phyloP scores from a whole-genome alignment of 1,140 invertebrate species.

The Heliconius hewitsoni region DNA sequence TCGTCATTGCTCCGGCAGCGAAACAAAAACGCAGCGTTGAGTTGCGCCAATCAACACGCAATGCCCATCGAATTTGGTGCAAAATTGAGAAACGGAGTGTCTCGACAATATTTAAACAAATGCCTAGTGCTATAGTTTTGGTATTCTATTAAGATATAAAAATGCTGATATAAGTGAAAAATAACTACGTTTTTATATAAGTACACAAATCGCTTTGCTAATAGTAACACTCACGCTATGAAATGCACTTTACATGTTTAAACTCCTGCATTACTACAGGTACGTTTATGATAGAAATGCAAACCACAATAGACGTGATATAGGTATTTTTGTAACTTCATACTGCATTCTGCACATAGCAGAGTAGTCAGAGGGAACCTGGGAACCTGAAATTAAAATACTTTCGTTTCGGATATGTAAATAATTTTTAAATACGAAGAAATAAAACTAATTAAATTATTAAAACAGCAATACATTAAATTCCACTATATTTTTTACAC shows the following conservation, averaged over 20 bases:
- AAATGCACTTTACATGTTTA: conserved; percentile 28
- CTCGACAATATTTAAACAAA: neutral
- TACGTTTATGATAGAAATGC: neutral
- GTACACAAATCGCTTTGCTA: conserved; percentile 8
- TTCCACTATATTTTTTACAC: too few relatives aligned
- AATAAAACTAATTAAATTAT: too few relatives aligned
- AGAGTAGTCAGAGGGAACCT: neutral
- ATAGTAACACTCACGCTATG: conserved; percentile 23
- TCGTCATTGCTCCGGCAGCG: too few relatives aligned
- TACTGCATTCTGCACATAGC: neutral
- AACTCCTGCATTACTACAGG: neutral
- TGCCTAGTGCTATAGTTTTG: neutral
- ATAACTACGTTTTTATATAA: neutral
- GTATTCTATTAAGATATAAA: too few relatives aligned
- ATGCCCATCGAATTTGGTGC: too few relatives aligned
- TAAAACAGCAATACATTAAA: too few relatives aligned
- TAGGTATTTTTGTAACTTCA: neutral
- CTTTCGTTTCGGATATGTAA: neutral
- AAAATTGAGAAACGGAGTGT: neutral
- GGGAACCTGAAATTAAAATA: neutral
- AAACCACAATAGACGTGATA: neutral
- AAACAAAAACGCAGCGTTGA: too few relatives aligned
- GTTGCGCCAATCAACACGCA: too few relatives aligned
- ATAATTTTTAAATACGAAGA: neutral
- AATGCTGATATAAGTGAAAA: neutral